phyloP scores from a whole-genome alignment of 2,113 vertebrate species.

The Oceanodroma tethys region DNA sequence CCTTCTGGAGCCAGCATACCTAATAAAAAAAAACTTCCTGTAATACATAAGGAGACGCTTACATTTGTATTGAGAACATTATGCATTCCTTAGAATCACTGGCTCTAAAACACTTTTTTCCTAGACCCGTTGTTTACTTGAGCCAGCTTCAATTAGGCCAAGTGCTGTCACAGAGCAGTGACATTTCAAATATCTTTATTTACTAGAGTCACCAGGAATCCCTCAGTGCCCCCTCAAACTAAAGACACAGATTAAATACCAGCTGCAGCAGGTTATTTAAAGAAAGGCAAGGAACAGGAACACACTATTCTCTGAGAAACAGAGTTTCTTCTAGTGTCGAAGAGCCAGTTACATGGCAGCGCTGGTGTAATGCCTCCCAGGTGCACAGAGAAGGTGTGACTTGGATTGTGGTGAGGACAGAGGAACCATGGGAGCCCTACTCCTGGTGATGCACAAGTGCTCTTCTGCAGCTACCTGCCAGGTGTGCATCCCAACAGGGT shows the following conservation, averaged over 20 bases:
- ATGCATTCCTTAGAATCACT: background rate
- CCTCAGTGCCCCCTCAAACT: background rate
- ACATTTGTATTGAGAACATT: background rate
- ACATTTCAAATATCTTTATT: slow-evolving; percentile 16
- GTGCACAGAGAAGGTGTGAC: background rate
- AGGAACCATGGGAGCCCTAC: fast-evolving
- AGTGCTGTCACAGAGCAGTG: background rate
- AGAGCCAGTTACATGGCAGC: background rate
- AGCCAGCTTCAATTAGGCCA: background rate
- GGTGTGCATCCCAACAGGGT: background rate
- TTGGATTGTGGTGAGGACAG: background rate
- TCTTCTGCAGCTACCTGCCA: background rate
- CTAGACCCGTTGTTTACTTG: background rate
- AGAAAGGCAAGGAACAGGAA: background rate
- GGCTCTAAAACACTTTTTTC: background rate
- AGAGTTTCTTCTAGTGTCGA: background rate
- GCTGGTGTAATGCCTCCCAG: background rate
- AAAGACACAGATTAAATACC: background rate
- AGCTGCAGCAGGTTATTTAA: background rate
- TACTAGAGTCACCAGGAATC: background rate
- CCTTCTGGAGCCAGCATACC: background rate
- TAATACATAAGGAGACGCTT: background rate
- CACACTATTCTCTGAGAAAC: background rate
- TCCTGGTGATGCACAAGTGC: background rate
- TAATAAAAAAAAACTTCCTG: background rate